These are phyloP conservation scores for Chloroclystis v-ata DNA, from an alignment of 2,888 invertebrate species.

Conservation along the genomic window DNA sequence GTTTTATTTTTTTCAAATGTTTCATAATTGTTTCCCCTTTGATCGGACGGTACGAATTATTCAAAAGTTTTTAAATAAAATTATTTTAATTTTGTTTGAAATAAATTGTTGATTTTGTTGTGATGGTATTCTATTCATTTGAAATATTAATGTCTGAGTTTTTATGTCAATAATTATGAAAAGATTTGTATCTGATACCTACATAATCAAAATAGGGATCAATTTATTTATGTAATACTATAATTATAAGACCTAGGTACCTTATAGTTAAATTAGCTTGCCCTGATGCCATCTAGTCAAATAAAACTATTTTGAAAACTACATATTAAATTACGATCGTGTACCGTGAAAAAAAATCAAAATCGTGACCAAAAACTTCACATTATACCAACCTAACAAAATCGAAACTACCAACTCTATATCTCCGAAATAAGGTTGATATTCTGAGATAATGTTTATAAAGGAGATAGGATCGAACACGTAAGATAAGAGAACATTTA, in stretches of 20 bases:
- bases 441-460: constrained; percentile 37
- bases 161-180: too few species aligned
- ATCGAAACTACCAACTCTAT: not conserved
- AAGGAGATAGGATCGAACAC: constrained; percentile 60
- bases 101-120: constrained; percentile 12
- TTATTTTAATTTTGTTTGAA: constrained; percentile 21
- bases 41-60: constrained; percentile 41
- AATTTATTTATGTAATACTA: too few species aligned
- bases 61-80: constrained; percentile 27
- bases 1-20: constrained; percentile 44
- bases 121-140: constrained; percentile 8
- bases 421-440: not conserved
- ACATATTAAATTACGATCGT: too few species aligned
- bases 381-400: not conserved
- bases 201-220: too few species aligned
- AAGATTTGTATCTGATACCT: too few species aligned
- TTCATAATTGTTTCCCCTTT: constrained; percentile 51
- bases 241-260: too few species aligned
- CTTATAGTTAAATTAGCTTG: too few species aligned
- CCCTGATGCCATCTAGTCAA: too few species aligned
- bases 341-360: too few species aligned
- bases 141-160: too few species aligned
- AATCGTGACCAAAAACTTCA: too few species aligned
- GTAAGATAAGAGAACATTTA: constrained; percentile 60
- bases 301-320: too few species aligned